phyloP scores from a whole-genome alignment of 2,888 invertebrate species.

The Sarcophaga variegata region DNA sequence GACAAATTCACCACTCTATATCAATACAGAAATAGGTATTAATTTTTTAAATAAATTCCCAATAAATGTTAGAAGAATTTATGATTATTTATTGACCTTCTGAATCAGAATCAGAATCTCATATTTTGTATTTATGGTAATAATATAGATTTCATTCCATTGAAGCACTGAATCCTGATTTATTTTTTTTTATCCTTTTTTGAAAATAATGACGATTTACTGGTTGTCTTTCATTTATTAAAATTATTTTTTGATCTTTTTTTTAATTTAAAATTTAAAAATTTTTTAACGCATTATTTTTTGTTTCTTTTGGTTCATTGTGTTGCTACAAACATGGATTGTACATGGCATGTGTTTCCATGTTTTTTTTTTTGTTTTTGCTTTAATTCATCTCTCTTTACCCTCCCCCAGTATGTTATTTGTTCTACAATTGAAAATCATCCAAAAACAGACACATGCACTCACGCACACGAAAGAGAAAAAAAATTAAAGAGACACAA shows the following conservation, averaged over 20 bases:
- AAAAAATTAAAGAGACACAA: slow-evolving; percentile 33
- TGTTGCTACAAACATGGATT: slow-evolving; percentile 44
- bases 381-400: background rate
- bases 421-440: slow-evolving; percentile 1
- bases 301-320: slow-evolving; percentile 25
- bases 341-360: slow-evolving; percentile 52
- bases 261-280: slow-evolving; percentile 1
- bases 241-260: slow-evolving; percentile 12
- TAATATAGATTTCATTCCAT: background rate
- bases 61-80: too few relatives aligned
- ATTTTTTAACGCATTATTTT: slow-evolving; percentile 31
- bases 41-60: too few relatives aligned
- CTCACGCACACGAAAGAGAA: background rate
- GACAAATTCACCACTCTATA: too few relatives aligned
- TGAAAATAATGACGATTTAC: background rate
- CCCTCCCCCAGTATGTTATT: background rate
- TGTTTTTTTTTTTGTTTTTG: slow-evolving; percentile 33
- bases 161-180: background rate
- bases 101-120: background rate
- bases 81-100: too few relatives aligned
- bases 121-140: background rate
- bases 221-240: background rate
- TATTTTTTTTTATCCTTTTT: background rate
- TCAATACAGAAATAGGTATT: too few relatives aligned
- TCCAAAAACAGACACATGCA: slow-evolving; percentile 29